These are phyloP conservation scores for Oryzias curvinotus DNA, from an alignment of 2,113 vertebrate genomes.

Conservation along the genomic window DNA sequence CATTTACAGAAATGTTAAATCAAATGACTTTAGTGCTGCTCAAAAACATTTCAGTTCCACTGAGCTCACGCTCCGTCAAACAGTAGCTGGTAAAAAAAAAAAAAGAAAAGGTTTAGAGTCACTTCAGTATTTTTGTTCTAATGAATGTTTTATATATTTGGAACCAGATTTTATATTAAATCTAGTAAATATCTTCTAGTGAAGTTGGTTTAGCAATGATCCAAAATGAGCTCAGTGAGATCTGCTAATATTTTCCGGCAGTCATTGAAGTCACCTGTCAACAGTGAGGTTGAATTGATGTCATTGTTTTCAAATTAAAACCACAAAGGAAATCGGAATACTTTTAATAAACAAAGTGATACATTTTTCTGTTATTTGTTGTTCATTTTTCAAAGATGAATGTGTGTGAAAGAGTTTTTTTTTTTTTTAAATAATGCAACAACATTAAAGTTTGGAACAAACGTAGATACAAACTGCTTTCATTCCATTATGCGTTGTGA, in stretches of 20 bases:
- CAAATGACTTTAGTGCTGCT: neutral
- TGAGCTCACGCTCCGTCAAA: neutral
- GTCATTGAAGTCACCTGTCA: constrained; percentile 28
- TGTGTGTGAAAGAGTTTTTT: too few relatives aligned
- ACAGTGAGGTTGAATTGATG: constrained; percentile 36
- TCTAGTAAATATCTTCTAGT: too few relatives aligned
- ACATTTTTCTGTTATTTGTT: constrained; percentile 7
- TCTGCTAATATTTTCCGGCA: constrained; percentile 22
- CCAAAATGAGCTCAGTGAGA: constrained; percentile 13
- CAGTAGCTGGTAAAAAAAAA: too few relatives aligned
- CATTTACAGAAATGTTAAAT: neutral
- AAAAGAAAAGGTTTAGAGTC: too few relatives aligned
- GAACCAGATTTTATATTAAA: too few relatives aligned
- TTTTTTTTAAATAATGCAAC: too few relatives aligned
- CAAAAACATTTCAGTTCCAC: neutral
- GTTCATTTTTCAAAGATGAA: neutral
- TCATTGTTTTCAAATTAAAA: constrained; percentile 52
- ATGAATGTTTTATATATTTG: too few relatives aligned
- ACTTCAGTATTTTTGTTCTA: too few relatives aligned
- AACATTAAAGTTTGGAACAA: too few relatives aligned
- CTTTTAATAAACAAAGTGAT: constrained; percentile 69
- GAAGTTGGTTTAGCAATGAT: constrained; percentile 4
- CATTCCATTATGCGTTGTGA: too few relatives aligned
- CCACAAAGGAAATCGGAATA: constrained; percentile 42
- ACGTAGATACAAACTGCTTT: too few relatives aligned